Conservation (phyloP, 2,888 invertebrate genomes). For the Noctua fimbriata region DNA sequence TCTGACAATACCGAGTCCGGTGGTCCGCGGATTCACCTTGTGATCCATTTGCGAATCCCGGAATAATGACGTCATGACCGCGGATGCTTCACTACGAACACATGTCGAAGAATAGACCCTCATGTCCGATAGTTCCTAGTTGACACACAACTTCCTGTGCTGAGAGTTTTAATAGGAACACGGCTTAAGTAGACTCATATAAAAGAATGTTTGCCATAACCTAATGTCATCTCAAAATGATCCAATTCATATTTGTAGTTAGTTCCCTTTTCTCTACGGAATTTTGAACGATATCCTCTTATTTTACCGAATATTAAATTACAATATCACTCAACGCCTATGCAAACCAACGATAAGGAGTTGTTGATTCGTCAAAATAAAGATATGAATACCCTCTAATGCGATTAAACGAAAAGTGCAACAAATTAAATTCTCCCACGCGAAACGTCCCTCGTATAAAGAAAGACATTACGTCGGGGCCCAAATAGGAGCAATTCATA, state of each 20-base stretch:
- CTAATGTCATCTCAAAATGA: neutral
- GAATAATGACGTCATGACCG: slow-evolving; percentile 70
- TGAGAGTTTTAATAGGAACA: slow-evolving; percentile 13
- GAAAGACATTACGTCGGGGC: slow-evolving; percentile 83
- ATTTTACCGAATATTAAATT: slow-evolving; percentile 63
- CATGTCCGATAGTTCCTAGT: slow-evolving; percentile 20
- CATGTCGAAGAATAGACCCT: slow-evolving; percentile 37
- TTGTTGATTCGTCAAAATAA: slow-evolving; percentile 72
- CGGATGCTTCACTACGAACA: slow-evolving; percentile 33
- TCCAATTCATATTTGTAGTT: slow-evolving; percentile 6
- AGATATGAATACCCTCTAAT: slow-evolving; percentile 82
- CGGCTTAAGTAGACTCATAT: neutral
- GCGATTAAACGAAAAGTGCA: slow-evolving; percentile 85
- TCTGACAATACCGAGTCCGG: slow-evolving; percentile 85
- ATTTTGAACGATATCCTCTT: slow-evolving; percentile 44
- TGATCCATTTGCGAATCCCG: slow-evolving; percentile 78
- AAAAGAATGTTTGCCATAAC: slow-evolving; percentile 6
- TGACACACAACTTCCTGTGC: slow-evolving; percentile 39
- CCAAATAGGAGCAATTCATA: slow-evolving; percentile 88
- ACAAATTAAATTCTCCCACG: slow-evolving; percentile 90
- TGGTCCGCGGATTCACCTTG: slow-evolving; percentile 79
- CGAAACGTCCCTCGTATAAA: slow-evolving; percentile 83
- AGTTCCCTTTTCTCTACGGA: slow-evolving; percentile 18
- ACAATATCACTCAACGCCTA: slow-evolving; percentile 69
- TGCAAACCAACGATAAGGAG: slow-evolving; percentile 80